phyloP scores from a whole-genome alignment of 2,797 vertebrate species.

The Pseudochirops cupreus region DNA sequence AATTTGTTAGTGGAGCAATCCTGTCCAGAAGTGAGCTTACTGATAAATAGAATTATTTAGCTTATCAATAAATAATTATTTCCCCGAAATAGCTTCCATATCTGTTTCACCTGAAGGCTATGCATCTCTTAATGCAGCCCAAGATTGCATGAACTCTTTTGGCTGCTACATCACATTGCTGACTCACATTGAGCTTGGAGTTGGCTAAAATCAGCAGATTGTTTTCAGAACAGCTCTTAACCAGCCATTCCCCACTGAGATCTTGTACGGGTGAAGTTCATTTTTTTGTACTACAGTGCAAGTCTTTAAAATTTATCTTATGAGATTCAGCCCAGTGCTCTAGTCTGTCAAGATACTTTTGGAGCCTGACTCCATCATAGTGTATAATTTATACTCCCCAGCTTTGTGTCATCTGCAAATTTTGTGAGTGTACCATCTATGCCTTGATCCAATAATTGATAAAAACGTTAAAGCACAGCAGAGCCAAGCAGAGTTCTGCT shows the following conservation, averaged over 20 bases:
- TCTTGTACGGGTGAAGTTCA: background rate
- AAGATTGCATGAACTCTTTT: background rate
- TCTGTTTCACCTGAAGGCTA: background rate
- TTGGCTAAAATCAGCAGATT: background rate
- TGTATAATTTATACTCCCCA: background rate
- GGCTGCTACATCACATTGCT: background rate
- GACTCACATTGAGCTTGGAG: background rate
- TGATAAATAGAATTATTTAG: background rate
- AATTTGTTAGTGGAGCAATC: background rate
- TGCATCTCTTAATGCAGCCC: background rate
- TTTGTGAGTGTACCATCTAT: background rate
- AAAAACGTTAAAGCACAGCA: background rate
- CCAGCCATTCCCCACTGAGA: background rate
- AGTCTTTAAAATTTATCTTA: background rate
- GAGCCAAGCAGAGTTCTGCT: background rate
- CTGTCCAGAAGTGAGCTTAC: background rate
- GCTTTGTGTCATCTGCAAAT: background rate
- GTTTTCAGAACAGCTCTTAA: background rate
- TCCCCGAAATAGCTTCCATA: background rate
- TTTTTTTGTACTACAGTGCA: background rate
- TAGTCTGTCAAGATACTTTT: background rate
- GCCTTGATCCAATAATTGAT: background rate
- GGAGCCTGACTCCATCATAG: background rate
- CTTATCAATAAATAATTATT: background rate
- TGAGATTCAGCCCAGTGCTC: background rate